Conservation (phyloP, 2,113 vertebrate genomes). For the Corvus moneduloides region DNA sequence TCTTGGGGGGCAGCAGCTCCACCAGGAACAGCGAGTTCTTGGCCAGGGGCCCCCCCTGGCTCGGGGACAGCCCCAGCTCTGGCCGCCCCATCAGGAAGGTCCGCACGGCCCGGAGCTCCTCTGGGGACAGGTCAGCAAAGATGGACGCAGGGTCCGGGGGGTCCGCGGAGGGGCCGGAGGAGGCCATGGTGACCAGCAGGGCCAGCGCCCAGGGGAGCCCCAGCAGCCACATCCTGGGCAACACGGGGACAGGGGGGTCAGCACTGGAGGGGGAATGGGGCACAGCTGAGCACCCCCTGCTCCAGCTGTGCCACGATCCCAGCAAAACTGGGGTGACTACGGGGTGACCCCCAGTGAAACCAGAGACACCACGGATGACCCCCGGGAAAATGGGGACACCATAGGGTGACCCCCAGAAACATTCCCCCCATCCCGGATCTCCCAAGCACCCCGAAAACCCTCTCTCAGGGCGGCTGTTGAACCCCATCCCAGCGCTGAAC, state of each 20-base stretch:
- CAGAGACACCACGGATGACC: neutral
- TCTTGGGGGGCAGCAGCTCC: conserved; percentile 84
- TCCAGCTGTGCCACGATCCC: accelerated
- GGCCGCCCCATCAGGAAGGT: conserved; percentile 75
- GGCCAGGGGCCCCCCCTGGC: conserved; percentile 35
- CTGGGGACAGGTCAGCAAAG: conserved; percentile 80
- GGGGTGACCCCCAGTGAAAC: neutral
- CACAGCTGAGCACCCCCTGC: accelerated
- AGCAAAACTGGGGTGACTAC: accelerated
- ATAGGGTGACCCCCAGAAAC: neutral
- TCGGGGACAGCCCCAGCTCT: conserved; percentile 73
- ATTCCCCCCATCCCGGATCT: too few species aligned
- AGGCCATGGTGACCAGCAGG: neutral
- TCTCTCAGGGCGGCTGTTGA: neutral
- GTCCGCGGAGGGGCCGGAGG: accelerated
- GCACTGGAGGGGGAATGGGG: neutral
- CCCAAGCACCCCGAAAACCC: neutral
- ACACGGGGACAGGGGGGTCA: neutral
- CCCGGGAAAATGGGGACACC: too few species aligned
- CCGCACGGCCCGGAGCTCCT: conserved; percentile 76
- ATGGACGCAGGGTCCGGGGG: conserved; percentile 50
- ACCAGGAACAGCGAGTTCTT: conserved; percentile 88
- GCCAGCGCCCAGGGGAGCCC: neutral
- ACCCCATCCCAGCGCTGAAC: neutral
- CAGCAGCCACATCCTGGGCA: neutral